Conservation (phyloP, 2,113 vertebrate genomes). For the Mesoclemmys tuberculata region DNA sequence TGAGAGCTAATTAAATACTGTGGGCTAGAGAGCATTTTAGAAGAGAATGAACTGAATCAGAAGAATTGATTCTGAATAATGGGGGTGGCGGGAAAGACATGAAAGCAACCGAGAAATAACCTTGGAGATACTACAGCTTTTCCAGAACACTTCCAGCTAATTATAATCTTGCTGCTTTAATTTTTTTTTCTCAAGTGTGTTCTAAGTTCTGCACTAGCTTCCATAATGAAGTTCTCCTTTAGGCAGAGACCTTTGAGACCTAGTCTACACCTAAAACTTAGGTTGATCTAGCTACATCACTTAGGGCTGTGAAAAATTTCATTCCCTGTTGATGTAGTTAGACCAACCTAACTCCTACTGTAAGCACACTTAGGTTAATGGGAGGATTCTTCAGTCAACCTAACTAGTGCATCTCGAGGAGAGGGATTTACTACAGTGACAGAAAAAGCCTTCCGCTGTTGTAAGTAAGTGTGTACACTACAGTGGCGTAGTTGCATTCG, state of each 20-base stretch:
- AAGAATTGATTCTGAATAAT: not conserved
- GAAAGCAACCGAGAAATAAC: not conserved
- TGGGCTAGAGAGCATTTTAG: not conserved
- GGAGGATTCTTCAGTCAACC: not conserved
- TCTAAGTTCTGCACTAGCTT: not conserved
- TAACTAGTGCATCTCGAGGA: not conserved
- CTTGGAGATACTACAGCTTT: fast-evolving
- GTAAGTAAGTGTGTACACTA: no score
- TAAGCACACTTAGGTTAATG: not conserved
- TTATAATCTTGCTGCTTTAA: not conserved
- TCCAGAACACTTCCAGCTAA: not conserved
- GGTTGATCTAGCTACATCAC: not conserved
- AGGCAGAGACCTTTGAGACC: not conserved
- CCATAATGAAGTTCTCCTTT: not conserved
- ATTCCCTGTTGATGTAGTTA: not conserved
- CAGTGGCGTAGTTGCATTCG: not conserved
- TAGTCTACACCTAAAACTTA: not conserved
- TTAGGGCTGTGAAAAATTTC: not conserved
- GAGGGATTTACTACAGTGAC: not conserved
- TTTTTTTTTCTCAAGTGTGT: not conserved
- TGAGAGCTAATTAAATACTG: not conserved
- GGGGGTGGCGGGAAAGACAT: not conserved
- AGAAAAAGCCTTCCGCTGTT: not conserved
- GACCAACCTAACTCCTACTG: not conserved
- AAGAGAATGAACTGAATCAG: not conserved